Percentiles rank a stretch among this genome's conserved stretches.
These are phyloP conservation scores for Pygathrix nemaeus DNA, from an alignment of 2,113 vertebrate genomes.

Conservation along the genomic window DNA sequence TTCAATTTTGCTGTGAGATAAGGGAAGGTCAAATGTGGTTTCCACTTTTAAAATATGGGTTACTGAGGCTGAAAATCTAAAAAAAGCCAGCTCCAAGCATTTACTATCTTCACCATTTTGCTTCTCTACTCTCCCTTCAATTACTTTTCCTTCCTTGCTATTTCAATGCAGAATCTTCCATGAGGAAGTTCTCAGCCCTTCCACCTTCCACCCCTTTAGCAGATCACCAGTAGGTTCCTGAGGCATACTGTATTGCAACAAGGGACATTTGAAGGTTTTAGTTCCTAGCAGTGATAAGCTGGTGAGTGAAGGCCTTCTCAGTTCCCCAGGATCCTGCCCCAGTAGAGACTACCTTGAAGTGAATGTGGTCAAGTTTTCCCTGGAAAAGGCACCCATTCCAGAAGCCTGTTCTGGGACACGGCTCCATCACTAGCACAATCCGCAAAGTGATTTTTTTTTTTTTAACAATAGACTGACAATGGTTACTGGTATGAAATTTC, in stretches of 20 bases:
- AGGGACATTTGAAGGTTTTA: not conserved
- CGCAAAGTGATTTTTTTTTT: not conserved
- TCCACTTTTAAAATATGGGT: not conserved
- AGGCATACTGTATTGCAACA: not conserved
- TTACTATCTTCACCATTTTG: not conserved
- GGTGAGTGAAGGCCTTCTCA: not conserved
- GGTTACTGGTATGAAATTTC: not conserved
- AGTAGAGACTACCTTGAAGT: not conserved
- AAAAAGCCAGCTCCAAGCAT: not conserved
- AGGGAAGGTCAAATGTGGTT: not conserved
- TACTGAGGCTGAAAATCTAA: not conserved
- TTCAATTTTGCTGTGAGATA: not conserved
- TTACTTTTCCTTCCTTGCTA: not conserved
- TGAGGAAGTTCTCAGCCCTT: not conserved
- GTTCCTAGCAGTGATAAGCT: not conserved
- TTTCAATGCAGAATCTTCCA: not conserved
- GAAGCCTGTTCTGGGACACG: not conserved
- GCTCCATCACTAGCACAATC: not conserved
- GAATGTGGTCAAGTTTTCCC: not conserved
- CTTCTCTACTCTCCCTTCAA: accelerated
- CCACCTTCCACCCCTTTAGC: not conserved
- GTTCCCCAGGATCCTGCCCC: not conserved
- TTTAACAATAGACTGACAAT: not conserved
- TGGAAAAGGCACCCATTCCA: not conserved
- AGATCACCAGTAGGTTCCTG: not conserved